Percentiles rank a stretch among this genome's conserved stretches.
Conservation (phyloP, 2,797 vertebrate genomes). For the Uromys caudimaculatus region DNA sequence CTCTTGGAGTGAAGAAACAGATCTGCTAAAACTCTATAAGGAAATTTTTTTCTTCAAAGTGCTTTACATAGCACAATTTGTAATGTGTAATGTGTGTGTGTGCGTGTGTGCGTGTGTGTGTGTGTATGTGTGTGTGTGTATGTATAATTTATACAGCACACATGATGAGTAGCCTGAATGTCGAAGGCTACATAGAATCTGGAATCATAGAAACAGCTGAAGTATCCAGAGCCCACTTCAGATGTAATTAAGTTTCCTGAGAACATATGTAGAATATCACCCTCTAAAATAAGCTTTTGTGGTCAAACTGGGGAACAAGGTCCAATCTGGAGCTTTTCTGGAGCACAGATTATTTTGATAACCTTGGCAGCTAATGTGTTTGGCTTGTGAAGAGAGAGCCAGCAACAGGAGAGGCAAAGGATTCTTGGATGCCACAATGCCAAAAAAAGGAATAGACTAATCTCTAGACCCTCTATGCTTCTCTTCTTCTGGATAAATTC, state of each 20-base stretch:
- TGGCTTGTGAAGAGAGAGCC: neutral
- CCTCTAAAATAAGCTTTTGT: neutral
- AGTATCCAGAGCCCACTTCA: constrained; percentile 22
- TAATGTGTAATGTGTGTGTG: neutral
- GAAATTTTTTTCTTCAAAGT: constrained; percentile 22
- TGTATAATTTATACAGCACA: neutral
- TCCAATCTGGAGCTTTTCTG: neutral
- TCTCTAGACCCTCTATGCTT: fast-evolving
- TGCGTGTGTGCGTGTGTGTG: too few relatives aligned
- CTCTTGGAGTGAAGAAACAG: fast-evolving
- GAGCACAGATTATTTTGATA: constrained; percentile 18
- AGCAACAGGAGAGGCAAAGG: neutral
- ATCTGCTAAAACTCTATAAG: neutral
- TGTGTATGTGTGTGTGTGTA: neutral
- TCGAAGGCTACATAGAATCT: neutral
- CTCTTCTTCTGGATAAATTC: neutral
- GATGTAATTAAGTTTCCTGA: constrained; percentile 49
- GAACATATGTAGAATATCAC: neutral
- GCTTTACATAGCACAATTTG: neutral
- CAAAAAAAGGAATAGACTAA: neutral
- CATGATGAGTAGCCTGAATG: neutral
- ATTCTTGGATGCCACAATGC: neutral
- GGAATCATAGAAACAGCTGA: constrained; percentile 10
- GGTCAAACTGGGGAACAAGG: neutral
- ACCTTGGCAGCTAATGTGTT: neutral